These are phyloP conservation scores for Thamnophis sirtalis DNA, from an alignment of 2,113 vertebrate genomes.

Conservation along the genomic window DNA sequence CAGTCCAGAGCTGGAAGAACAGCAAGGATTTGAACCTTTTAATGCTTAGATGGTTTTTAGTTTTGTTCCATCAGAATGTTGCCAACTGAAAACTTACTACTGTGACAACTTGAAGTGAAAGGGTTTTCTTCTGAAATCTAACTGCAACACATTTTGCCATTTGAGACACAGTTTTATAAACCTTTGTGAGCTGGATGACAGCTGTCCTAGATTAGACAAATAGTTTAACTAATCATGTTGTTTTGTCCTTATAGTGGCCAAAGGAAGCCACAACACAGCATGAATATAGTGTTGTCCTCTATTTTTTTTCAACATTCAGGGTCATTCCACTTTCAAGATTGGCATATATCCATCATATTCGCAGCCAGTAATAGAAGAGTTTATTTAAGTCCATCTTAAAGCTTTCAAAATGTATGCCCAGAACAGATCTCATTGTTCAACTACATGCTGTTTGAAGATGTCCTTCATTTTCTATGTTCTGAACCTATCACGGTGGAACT, in stretches of 20 bases:
- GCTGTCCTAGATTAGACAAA: background rate
- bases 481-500: background rate
- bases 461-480: background rate
- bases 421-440: background rate
- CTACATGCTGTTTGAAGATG: background rate
- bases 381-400: background rate
- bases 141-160: background rate
- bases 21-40: background rate
- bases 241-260: background rate
- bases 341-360: background rate
- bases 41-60: background rate
- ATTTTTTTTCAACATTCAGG: background rate
- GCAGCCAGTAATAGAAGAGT: background rate
- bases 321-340: background rate
- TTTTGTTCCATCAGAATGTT: background rate
- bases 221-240: background rate
- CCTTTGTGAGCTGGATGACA: background rate
- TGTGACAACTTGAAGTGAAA: background rate
- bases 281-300: background rate
- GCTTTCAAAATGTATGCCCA: background rate
- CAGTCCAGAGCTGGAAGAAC: background rate
- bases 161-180: background rate
- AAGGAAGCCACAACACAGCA: background rate
- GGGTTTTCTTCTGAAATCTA: background rate
- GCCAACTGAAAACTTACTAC: background rate